Evolutionary conservation across 2,113 vertebrate genomes (phyloP).

Genomic region (Ia io): DNA sequence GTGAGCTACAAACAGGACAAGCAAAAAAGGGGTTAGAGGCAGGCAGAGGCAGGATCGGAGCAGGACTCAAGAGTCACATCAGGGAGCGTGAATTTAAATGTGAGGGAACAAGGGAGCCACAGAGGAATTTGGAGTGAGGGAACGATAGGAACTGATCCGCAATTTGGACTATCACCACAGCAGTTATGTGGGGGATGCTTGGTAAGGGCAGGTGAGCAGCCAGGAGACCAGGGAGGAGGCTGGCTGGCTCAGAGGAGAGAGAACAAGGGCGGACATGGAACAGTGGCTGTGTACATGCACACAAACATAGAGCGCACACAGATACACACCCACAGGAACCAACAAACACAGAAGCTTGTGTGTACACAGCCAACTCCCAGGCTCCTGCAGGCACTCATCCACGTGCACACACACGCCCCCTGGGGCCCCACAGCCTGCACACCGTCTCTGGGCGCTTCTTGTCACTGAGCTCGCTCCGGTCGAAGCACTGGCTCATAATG

Average conservation of each 20-base stretch:
- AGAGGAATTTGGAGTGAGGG: neutral
- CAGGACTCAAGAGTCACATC: neutral
- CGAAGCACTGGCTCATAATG: conserved; percentile 94
- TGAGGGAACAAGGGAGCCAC: neutral
- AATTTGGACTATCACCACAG: neutral
- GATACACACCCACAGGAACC: neutral
- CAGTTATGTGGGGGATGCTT: neutral
- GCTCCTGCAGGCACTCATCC: neutral
- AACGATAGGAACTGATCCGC: neutral
- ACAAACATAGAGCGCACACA: neutral
- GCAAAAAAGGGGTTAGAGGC: neutral
- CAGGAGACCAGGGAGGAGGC: neutral
- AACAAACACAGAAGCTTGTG: neutral
- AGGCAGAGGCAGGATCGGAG: neutral
- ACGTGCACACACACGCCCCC: neutral
- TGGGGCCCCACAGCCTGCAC: conserved; percentile 28
- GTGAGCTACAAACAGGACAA: neutral
- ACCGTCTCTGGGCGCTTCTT: conserved; percentile 98
- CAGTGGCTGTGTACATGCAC: neutral
- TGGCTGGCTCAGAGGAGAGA: neutral
- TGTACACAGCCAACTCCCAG: neutral
- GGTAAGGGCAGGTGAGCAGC: neutral
- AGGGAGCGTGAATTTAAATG: neutral
- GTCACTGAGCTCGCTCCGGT: conserved; percentile 93
- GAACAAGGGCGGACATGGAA: neutral